Conservation (phyloP, 2,113 vertebrate genomes). For the Dissostichus mawsoni region DNA sequence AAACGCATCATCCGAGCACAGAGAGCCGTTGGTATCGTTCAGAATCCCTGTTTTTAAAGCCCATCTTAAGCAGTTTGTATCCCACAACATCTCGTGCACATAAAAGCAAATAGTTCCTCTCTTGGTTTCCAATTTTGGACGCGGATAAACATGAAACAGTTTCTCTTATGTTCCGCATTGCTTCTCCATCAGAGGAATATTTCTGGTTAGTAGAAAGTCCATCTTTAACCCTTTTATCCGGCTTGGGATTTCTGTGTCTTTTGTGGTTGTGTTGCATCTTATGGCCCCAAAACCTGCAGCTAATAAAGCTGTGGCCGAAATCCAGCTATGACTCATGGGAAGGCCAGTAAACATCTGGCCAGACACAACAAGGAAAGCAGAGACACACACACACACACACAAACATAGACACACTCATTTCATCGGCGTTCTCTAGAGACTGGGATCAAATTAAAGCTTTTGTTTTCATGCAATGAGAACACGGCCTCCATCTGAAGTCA, state of each 20-base stretch:
- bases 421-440: conserved; percentile 1
- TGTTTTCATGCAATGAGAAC: conserved; percentile 2
- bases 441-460: conserved; percentile 13
- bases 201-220: conserved; percentile 26
- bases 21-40: background rate
- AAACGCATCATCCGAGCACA: background rate
- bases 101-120: conserved; percentile 45
- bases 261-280: conserved; percentile 39
- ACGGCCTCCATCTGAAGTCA: conserved; percentile 15
- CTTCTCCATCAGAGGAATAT: conserved; percentile 42
- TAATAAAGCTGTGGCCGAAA: conserved; percentile 35
- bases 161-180: conserved; percentile 15
- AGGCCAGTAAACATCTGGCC: conserved; percentile 56
- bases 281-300: conserved; percentile 53
- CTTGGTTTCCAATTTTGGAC: conserved; percentile 57
- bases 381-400: conserved; percentile 2
- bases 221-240: background rate
- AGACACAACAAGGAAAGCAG: conserved; percentile 49
- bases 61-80: conserved; percentile 48
- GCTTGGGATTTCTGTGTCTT: conserved; percentile 11
- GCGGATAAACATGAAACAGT: conserved; percentile 18
- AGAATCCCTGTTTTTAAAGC: background rate
- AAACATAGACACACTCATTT: background rate
- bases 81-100: conserved; percentile 32
- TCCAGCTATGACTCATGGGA: conserved; percentile 61